A percentile compares a stretch with the other conserved stretches of the same genome.
Conservation (phyloP, 2,113 vertebrate species). For the human region GRCh38 chr5:153476501-153477000, state of each 20-base stretch:
- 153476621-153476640: conserved; percentile 45
- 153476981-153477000: neutral
- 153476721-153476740: neutral
- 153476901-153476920: neutral
- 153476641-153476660: neutral
- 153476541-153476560: neutral
- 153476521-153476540: neutral
- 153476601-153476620: neutral
- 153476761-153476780: neutral
- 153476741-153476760: neutral
- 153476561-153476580: neutral
- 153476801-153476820: neutral
- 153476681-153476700: neutral
- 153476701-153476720: neutral
- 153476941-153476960: neutral
- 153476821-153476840: neutral
- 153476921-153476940: neutral
- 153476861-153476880: neutral
- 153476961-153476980: neutral
- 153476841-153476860: neutral
- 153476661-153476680: neutral
- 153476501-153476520: neutral
- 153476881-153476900: neutral
- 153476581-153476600: neutral
- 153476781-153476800: neutral